Evolutionary conservation across 2,888 invertebrate species (phyloP), one percentile per base, ranked within the genome.

Genomic region (Bellardia bayeri): DNA sequence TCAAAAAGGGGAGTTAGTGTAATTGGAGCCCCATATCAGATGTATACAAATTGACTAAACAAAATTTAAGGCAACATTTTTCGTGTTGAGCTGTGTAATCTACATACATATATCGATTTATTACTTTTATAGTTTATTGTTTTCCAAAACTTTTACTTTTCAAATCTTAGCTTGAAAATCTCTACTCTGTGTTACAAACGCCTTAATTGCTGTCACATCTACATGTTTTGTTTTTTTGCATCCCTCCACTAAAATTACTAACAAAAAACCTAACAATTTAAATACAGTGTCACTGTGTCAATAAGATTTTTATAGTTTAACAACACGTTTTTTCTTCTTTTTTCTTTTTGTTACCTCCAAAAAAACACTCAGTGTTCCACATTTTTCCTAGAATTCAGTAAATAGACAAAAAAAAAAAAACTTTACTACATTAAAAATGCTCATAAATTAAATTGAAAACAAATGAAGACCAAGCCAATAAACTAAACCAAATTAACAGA

Each of bases 321-420:
- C 51, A 69, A 61, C 45, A 68, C 33, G 3, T 69, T 72, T 56
- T 61, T 42, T 40, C 72, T 49, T 63, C 51, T 37, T 37, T 71
- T 42, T 51, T 80, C 49, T 63, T 51, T 0, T 23, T 23, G 23
- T 23, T 23, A 23, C 23, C 23, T 23, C 23, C 23, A 23, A 23
- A 23, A 23, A 23, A 23, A 23, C 51, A 16, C 68, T 74, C 37
- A 80, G 63, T 82, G 80, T 81, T 63, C 74, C 81, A 82, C 9
- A 74, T 87, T 80, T 79, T 84, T 81, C 83, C 40, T 40, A 74
- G 74, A 84, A 84, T 68, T 64, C 51, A 40, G 13, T 13, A 54
- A 68, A 64, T 45, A 45, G 13, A 13, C 9, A 45, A 58, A 76
- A 11, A 61, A 66, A 51, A 68, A 16, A 37, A 42, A 63, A 11